Evolutionary conservation across 2,888 invertebrate species (phyloP).

Genomic region (Melipona beecheii): DNA sequence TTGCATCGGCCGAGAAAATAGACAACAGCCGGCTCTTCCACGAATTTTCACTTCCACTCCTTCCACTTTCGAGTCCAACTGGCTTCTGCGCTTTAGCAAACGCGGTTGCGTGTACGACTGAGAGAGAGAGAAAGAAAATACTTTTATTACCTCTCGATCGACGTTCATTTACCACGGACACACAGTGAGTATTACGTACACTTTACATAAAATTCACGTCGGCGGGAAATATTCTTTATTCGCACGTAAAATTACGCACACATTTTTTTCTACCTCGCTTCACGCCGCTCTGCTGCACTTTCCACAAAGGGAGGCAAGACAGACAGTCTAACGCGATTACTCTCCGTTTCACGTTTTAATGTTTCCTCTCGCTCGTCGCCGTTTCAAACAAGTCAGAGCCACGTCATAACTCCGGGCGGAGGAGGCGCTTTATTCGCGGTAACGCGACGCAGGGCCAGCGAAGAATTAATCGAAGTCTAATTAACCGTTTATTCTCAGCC

Average conservation of each 20-base stretch:
- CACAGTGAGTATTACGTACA: too few relatives aligned
- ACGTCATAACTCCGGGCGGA: neutral
- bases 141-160: neutral
- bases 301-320: neutral
- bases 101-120: neutral
- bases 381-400: neutral
- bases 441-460: neutral
- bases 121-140: neutral
- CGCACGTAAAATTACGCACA: too few relatives aligned
- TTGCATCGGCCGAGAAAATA: conserved; percentile 44
- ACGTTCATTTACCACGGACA: neutral
- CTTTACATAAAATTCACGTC: too few relatives aligned
- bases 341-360: neutral
- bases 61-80: neutral
- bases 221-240: too few relatives aligned
- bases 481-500: conserved; percentile 31
- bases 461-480: conserved; percentile 37
- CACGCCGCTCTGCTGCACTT: neutral
- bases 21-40: conserved; percentile 29
- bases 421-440: neutral
- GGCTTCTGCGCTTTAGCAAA: neutral
- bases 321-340: neutral
- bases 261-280: neutral
- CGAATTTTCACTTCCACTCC: conserved; percentile 30
- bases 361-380: neutral